Percentiles rank a stretch among this genome's conserved stretches.
Evolutionary conservation across 2,113 vertebrate species (phyloP).

Genomic region (Ophiodon elongatus): DNA sequence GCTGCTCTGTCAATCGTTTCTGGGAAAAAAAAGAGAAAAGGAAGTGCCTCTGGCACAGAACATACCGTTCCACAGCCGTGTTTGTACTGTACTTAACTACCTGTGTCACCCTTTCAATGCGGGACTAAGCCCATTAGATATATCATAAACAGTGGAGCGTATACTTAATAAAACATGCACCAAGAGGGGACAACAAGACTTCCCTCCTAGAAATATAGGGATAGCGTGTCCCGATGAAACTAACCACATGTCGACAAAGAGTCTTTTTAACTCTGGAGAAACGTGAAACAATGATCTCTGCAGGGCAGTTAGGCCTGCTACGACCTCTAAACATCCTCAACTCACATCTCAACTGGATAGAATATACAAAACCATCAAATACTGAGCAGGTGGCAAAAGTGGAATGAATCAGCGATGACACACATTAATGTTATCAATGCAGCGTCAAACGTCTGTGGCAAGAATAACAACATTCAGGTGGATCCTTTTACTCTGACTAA

Average conservation of each 20-base stretch:
- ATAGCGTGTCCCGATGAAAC: background rate
- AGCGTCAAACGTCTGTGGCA: background rate
- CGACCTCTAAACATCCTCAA: background rate
- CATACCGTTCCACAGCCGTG: background rate
- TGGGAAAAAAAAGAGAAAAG: background rate
- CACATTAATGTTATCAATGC: background rate
- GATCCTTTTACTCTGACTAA: too few relatives aligned
- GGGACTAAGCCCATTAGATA: background rate
- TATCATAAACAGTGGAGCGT: too few relatives aligned
- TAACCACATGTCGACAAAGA: too few relatives aligned
- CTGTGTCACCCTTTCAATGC: background rate
- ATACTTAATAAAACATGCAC: background rate
- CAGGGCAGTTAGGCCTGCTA: background rate
- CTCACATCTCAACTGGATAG: background rate
- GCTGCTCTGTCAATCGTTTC: background rate
- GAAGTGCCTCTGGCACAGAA: background rate
- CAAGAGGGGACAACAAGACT: background rate
- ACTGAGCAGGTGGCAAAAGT: background rate
- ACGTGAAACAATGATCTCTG: background rate
- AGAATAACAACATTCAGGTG: background rate
- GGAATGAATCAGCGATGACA: background rate
- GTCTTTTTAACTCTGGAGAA: background rate
- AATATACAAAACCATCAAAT: background rate
- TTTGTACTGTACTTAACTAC: conserved; percentile 2
- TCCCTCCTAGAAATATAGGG: background rate